Percentiles rank a stretch among this genome's conserved stretches.
phyloP scores from a whole-genome alignment of 2,888 invertebrate genomes.

The Tolmerus cingulatus region DNA sequence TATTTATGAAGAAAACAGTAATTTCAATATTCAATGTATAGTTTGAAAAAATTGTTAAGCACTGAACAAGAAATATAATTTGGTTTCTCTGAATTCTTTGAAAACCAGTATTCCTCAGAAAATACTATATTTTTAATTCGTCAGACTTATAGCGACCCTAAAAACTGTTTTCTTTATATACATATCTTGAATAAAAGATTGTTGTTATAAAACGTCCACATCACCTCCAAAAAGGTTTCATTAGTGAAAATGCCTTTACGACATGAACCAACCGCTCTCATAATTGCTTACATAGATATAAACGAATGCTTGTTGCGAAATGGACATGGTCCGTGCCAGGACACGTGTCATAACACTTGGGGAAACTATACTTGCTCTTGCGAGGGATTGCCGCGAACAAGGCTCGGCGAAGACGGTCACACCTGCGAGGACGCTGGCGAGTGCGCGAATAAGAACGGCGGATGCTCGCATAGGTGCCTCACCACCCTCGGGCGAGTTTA shows the following conservation, averaged over 20 bases:
- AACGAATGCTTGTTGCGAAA: conserved; percentile 71
- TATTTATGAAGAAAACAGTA: too few species aligned
- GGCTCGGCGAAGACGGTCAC: conserved; percentile 67
- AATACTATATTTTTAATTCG: too few species aligned
- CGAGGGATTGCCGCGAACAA: conserved; percentile 67
- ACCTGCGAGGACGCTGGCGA: conserved; percentile 65
- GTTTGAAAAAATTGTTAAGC: too few species aligned
- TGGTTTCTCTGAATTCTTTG: too few species aligned
- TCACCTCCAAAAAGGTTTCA: neutral
- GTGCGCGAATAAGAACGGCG: conserved; percentile 62
- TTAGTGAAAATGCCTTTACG: neutral
- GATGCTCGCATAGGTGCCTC: conserved; percentile 65
- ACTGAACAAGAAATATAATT: too few species aligned
- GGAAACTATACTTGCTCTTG: conserved; percentile 70
- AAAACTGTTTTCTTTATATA: too few species aligned
- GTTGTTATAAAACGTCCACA: too few species aligned
- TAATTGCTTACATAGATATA: conserved; percentile 62
- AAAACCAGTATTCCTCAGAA: too few species aligned
- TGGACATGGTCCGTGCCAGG: conserved; percentile 72
- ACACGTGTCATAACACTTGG: conserved; percentile 68
- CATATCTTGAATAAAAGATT: too few species aligned
- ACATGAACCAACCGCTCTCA: neutral
- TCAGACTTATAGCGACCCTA: too few species aligned
- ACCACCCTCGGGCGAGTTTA: conserved; percentile 62
- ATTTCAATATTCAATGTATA: too few species aligned